Evolutionary conservation across 2,113 vertebrate genomes (phyloP).

Genomic region (Amazona vittata): DNA sequence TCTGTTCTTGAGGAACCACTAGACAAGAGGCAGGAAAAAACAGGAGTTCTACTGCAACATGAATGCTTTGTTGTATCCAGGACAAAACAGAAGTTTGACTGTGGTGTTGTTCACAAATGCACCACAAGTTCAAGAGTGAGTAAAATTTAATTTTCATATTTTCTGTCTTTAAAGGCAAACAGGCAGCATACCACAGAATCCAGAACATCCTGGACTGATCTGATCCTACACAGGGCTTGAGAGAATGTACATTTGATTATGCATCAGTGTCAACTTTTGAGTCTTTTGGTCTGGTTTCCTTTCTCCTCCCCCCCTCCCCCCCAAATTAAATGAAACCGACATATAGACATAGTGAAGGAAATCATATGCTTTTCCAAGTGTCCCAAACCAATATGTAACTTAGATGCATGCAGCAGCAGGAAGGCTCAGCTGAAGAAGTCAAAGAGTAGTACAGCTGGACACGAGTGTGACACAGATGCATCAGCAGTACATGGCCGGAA

Average conservation of each 20-base stretch:
- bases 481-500: rapidly evolving
- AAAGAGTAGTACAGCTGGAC: background rate
- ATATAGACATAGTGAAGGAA: background rate
- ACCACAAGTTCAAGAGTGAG: background rate
- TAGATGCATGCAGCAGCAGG: background rate
- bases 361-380: background rate
- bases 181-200: background rate
- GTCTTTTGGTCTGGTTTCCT: background rate
- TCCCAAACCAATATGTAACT: background rate
- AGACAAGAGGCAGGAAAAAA: background rate
- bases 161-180: background rate
- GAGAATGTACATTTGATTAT: background rate
- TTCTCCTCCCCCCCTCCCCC: rapidly evolving
- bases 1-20: background rate
- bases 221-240: background rate
- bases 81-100: background rate
- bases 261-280: background rate
- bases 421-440: background rate
- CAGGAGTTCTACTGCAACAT: background rate
- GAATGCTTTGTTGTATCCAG: background rate
- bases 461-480: background rate
- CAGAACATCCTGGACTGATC: background rate
- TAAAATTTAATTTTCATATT: background rate
- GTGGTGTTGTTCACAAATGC: background rate
- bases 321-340: background rate